Evolutionary conservation across 2,888 invertebrate species (phyloP), one percentile per base, ranked within the genome.

Genomic region (Disparrhopalites patrizii): DNA sequence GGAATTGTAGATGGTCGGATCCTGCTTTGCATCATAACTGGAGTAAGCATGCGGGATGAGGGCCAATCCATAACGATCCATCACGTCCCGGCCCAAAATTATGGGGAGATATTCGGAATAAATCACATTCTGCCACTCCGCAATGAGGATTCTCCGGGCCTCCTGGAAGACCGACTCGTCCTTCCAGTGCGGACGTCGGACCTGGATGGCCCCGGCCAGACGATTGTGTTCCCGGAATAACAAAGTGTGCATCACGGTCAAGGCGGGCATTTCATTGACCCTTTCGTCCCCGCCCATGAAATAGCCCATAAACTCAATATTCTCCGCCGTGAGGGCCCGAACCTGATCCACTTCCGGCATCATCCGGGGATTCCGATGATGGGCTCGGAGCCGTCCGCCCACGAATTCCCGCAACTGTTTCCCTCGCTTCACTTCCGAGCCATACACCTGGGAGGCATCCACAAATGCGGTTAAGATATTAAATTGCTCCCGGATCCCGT

Each of bases 211-310:
- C 7, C 31, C 58, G 0, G 74, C 74, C 15, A 74, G 56, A 25
- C 74, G 68, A 52, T 74, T 74, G 51, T 74, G 74, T 55, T 74
- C 74, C n/a, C 73, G 62, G 27, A 74, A 69, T 7, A 70, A 52
- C 20, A 72, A 62, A 36, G 68, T 74, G 60, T 75, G 75, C 65
- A 75, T 62, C 1, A 65, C 66, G 20, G 75, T 73, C 20, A 75
- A 54, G 1, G 72, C 75, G 0, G 75, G 75, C 75, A 75, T 75
- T 65, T 75, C 75, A 67, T 75, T 75, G 0, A 75, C 75, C 25
- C 73, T 33, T 18, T 72, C 72, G 62, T 75, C 75, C 8, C 75
- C 75, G 25, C 71, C 72, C 27, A 75, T 47, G 58, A 73, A 75
- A 61, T 70, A 71, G 13, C 75, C 75, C 70, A 70, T 72, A 40